Conservation (phyloP, 2,888 invertebrate species). For the Erebia epiphron region DNA sequence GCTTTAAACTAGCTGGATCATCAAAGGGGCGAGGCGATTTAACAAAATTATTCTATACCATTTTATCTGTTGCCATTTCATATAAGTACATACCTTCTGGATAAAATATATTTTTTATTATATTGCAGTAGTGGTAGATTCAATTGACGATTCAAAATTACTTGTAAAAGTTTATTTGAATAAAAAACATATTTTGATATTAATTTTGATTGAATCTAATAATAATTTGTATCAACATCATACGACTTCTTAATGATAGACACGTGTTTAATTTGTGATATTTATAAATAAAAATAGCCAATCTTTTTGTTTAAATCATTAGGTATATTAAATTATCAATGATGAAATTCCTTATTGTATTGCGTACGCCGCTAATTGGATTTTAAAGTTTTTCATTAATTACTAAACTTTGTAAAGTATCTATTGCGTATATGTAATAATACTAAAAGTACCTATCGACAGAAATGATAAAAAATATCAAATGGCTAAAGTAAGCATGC, state of each 20-base stretch:
- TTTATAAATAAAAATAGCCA: slow-evolving; percentile 8
- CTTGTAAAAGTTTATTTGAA: too few species aligned
- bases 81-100: too few species aligned
- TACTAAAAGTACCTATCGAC: neutral
- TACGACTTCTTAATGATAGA: neutral
- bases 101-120: too few species aligned
- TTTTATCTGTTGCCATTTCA: too few species aligned
- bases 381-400: neutral
- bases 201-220: neutral
- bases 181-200: too few species aligned
- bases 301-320: slow-evolving; percentile 12
- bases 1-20: too few species aligned
- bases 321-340: neutral
- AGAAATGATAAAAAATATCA: neutral
- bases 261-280: neutral
- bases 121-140: too few species aligned
- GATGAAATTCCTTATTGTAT: slow-evolving; percentile 2
- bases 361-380: neutral
- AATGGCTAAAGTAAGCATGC: too few species aligned
- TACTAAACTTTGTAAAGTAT: neutral
- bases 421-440: too few species aligned
- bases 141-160: too few species aligned
- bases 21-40: too few species aligned
- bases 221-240: neutral
- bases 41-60: too few species aligned